Conservation (phyloP, 2,888 invertebrate genomes). For the Erebia epiphron region DNA sequence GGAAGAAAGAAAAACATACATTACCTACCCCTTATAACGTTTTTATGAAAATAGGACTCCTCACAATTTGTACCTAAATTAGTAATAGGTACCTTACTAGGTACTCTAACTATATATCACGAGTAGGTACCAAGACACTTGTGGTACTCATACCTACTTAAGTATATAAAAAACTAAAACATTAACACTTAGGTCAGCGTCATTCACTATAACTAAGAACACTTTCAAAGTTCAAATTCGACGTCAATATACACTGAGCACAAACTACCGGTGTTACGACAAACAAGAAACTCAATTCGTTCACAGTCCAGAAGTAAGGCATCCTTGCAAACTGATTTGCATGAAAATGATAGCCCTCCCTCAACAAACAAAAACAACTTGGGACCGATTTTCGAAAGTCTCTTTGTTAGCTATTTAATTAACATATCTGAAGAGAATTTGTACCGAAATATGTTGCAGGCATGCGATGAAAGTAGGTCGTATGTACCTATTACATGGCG, state of each 20-base stretch:
- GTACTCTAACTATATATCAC: neutral
- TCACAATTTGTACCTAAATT: neutral
- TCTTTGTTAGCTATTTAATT: conserved; percentile 40
- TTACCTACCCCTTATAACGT: neutral
- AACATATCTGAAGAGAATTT: conserved; percentile 44
- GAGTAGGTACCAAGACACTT: neutral
- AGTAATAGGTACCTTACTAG: neutral
- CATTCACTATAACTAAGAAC: neutral
- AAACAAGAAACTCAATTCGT: conserved; percentile 37
- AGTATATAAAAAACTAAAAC: no score
- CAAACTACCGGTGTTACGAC: conserved; percentile 41
- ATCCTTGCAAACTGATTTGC: conserved; percentile 58
- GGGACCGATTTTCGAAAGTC: conserved; percentile 71
- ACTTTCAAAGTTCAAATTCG: conserved; percentile 1
- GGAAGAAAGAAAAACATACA: neutral
- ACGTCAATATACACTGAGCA: conserved; percentile 5
- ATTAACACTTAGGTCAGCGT: neutral
- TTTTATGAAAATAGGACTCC: neutral
- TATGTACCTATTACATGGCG: conserved; percentile 31
- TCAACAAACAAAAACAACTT: conserved; percentile 52
- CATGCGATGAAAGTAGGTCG: conserved; percentile 28
- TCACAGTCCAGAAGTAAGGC: conserved; percentile 46
- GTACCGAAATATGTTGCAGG: conserved; percentile 31
- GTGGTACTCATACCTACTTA: no score
- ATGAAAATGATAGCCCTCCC: conserved; percentile 64